Evolutionary conservation across 2,888 invertebrate species (phyloP), one percentile per base, ranked within the genome.

Genomic region (Stegophylla sp.): DNA sequence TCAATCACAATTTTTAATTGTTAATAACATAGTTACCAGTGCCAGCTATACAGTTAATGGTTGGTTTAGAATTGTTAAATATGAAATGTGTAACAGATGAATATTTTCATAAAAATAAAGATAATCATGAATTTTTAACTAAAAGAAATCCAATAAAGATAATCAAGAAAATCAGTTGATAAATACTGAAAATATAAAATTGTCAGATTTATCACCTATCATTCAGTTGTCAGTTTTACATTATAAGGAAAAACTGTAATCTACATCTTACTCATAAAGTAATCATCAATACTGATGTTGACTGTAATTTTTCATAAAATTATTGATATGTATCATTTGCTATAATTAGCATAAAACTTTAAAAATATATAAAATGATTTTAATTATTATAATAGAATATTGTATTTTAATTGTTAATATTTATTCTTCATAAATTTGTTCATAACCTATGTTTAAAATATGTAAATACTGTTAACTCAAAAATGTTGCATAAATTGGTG

Each of bases 1-100:
- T 23, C 56, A 56, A 23, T 20, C 5, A 53, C 56, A 56, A 1
- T 56, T 56, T 56, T 56, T 20, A 10, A 20, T 56, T 56, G 20
- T 56, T 23, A 20, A 56, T 3, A 20, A 56, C 66, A 7, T 66
- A 66, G 43, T 66, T 66, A 43, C 66, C 66, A n/a, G 41, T 66
- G 12, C 66, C 66, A n/a, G 66, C 66, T 12, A 34, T 66, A 15
- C 17, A 66, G 20, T 43, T 66, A 43, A 66, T 66, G 66, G 1
- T 43, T 1, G 43, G 20, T 10, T 17, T 43, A n/a, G 43, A 1
- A 23, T 56, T 56, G 3, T 56, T 20, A 20, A 56, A 56, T 23
- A 20, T 7, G 12, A 56, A 56, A 9, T 1, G 12, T 23, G 12
- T 10, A 56, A 20, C 12, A 12, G 3, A 0, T 23, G 20, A 56